Evolutionary conservation across 2,113 vertebrate genomes (phyloP).

Genomic region (Corapipo altera): DNA sequence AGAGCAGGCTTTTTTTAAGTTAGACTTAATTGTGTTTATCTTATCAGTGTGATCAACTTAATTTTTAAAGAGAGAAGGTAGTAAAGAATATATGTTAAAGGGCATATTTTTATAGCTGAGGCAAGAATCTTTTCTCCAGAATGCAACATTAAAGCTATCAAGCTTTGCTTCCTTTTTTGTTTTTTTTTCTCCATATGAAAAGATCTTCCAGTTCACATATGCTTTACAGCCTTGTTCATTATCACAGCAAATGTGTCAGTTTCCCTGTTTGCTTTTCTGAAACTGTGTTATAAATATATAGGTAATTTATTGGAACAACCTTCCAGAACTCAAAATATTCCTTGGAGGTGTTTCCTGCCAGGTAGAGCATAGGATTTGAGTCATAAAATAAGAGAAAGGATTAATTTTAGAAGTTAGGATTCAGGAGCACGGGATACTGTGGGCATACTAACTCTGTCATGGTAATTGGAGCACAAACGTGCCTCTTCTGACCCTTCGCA

Average conservation of each 20-base stretch:
- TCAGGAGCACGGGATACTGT: neutral
- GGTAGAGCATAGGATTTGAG: neutral
- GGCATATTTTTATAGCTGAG: neutral
- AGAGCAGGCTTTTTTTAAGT: neutral
- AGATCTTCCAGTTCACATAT: neutral
- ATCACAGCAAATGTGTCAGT: neutral
- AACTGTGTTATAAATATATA: neutral
- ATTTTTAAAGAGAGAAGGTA: neutral
- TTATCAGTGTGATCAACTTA: neutral
- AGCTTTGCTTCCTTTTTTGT: neutral
- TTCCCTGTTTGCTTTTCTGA: neutral
- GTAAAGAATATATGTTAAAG: neutral
- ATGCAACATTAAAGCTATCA: neutral
- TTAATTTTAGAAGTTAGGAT: neutral
- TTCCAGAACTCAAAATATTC: neutral
- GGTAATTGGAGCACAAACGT: neutral
- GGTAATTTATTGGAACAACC: neutral
- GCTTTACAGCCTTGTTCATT: neutral
- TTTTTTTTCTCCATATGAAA: neutral
- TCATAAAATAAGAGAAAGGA: neutral
- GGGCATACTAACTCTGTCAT: neutral
- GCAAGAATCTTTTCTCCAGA: neutral
- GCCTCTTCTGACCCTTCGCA: neutral
- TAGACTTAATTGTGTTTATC: neutral
- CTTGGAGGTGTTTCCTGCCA: neutral